These are phyloP conservation scores for Hoplostethus atlanticus DNA, from an alignment of 2,797 vertebrate species.

Conservation along the genomic window DNA sequence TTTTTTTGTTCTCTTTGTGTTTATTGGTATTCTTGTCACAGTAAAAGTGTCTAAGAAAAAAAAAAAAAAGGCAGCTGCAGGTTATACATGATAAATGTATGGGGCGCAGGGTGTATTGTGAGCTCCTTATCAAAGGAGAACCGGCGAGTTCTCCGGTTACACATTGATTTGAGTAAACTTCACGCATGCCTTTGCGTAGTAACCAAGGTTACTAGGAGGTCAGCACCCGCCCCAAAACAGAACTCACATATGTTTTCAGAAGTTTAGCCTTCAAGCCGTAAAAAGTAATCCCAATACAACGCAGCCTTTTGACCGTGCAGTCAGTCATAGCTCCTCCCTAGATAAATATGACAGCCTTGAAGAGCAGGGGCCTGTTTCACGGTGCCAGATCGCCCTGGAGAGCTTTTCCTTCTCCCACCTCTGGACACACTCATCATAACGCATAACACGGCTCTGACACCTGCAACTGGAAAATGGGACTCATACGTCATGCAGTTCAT, in stretches of 20 bases:
- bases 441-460: slow-evolving; percentile 74
- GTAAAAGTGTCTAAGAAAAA: neutral
- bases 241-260: slow-evolving; percentile 13
- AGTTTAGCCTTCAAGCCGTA: slow-evolving; percentile 10
- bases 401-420: slow-evolving; percentile 56
- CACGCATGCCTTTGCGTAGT: neutral
- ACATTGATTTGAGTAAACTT: slow-evolving; percentile 45
- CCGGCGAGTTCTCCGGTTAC: slow-evolving; percentile 25
- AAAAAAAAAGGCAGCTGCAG: neutral
- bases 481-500: slow-evolving; percentile 71
- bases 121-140: slow-evolving; percentile 26
- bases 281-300: slow-evolving; percentile 1
- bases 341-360: slow-evolving; percentile 53
- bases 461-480: slow-evolving; percentile 68
- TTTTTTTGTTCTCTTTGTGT: neutral
- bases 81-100: neutral
- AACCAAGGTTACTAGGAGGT: slow-evolving; percentile 25
- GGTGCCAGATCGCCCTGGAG: slow-evolving; percentile 53
- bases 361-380: slow-evolving; percentile 30
- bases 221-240: neutral
- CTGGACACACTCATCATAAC: slow-evolving; percentile 71
- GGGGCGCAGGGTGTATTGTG: neutral
- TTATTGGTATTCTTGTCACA: neutral
- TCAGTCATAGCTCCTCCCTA: slow-evolving; percentile 31
- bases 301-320: slow-evolving; percentile 42